Percentiles rank a stretch among this genome's conserved stretches.
phyloP scores from a whole-genome alignment of 2,888 invertebrate species.

The Drosophila merina region DNA sequence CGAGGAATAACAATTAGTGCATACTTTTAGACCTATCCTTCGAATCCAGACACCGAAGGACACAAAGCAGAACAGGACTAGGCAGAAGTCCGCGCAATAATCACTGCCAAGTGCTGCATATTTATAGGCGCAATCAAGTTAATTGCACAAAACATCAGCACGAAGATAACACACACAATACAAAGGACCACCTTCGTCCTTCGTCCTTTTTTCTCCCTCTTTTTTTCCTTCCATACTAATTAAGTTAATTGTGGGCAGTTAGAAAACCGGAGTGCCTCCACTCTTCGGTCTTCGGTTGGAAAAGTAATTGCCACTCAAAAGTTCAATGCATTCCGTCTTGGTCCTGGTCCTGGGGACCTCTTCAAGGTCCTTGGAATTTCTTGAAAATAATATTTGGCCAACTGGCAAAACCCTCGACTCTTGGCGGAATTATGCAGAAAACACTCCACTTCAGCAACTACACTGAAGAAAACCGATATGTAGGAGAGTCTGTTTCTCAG shows the following conservation, averaged over 20 bases:
- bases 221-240: constrained; percentile 48
- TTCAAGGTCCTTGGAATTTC: constrained; percentile 6
- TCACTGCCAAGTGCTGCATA: constrained; percentile 77
- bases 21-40: constrained; percentile 54
- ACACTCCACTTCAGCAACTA: not conserved
- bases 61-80: constrained; percentile 24
- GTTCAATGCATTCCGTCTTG: constrained; percentile 38
- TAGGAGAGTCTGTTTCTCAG: too few species aligned
- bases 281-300: not conserved
- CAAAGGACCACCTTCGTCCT: constrained; percentile 13
- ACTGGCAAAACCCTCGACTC: constrained; percentile 11
- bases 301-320: constrained; percentile 42
- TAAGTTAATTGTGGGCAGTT: constrained; percentile 68
- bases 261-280: constrained; percentile 14
- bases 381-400: constrained; percentile 33
- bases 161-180: constrained; percentile 23
- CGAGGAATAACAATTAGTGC: constrained; percentile 73
- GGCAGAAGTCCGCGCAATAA: constrained; percentile 63
- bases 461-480: not conserved
- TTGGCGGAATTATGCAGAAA: constrained; percentile 12
- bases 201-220: not conserved
- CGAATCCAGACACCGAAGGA: not conserved
- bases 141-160: constrained; percentile 63
- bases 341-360: not conserved
- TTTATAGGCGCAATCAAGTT: constrained; percentile 81